phyloP scores from a whole-genome alignment of 2,113 vertebrate genomes.

The Rissa tridactyla region DNA sequence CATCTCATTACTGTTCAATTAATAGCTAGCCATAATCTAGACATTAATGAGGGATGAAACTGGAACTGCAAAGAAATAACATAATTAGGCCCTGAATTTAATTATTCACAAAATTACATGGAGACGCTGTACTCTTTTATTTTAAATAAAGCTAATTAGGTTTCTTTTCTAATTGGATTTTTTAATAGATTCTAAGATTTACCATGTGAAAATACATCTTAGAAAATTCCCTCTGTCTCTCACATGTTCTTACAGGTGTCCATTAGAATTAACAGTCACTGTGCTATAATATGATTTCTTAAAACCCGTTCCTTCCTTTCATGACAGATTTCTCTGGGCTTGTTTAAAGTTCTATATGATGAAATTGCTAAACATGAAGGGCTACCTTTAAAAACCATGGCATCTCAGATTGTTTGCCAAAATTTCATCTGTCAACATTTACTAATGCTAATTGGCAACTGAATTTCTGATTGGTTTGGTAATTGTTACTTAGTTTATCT shows the following conservation, averaged over 20 bases:
- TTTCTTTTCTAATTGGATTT: not conserved
- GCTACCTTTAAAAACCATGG: not conserved
- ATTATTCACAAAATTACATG: not conserved
- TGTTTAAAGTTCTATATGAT: not conserved
- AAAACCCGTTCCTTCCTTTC: not conserved
- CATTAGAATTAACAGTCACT: not conserved
- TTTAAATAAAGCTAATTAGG: not conserved
- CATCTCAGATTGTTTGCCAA: rapidly evolving
- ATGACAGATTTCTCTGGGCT: not conserved
- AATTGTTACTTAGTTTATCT: not conserved
- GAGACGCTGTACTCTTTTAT: not conserved
- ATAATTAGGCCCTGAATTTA: constrained; percentile 23
- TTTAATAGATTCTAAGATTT: not conserved
- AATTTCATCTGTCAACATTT: not conserved
- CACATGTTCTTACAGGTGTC: not conserved
- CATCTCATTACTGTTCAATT: constrained; percentile 18
- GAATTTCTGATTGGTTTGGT: not conserved
- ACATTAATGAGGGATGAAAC: constrained; percentile 12
- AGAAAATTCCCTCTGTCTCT: not conserved
- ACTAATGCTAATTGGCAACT: not conserved
- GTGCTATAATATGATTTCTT: not conserved
- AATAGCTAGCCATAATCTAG: constrained; percentile 10
- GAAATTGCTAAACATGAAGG: not conserved
- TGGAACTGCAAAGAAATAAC: constrained; percentile 19
- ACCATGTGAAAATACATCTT: not conserved